These are phyloP conservation scores for Calephelis nemesis DNA, from an alignment of 1,140 invertebrate species.

Conservation along the genomic window DNA sequence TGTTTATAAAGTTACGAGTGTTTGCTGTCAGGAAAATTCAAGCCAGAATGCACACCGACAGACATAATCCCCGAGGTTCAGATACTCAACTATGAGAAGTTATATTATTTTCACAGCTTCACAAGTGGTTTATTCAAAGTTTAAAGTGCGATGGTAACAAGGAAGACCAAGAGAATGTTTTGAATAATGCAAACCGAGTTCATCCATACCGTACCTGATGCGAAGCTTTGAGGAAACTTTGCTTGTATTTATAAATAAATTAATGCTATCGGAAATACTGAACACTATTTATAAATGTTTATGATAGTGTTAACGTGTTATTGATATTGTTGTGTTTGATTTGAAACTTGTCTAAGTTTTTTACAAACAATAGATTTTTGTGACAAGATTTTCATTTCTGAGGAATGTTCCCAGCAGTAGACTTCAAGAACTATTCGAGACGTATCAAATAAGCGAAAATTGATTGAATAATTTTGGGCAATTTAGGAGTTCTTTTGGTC, in stretches of 20 bases:
- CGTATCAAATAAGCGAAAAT: too few species aligned
- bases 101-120: slow-evolving; percentile 53
- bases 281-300: slow-evolving; percentile 6
- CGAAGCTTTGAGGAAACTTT: slow-evolving; percentile 23
- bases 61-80: slow-evolving; percentile 36
- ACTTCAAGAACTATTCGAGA: too few species aligned
- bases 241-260: slow-evolving; percentile 20
- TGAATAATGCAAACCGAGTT: slow-evolving; percentile 58
- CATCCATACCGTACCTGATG: slow-evolving; percentile 24
- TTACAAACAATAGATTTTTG: too few species aligned
- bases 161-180: slow-evolving; percentile 39
- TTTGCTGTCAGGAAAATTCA: slow-evolving; percentile 11
- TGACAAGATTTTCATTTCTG: too few species aligned
- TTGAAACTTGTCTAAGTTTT: too few species aligned
- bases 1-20: slow-evolving; percentile 16
- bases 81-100: slow-evolving; percentile 34
- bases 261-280: slow-evolving; percentile 6
- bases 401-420: too few species aligned
- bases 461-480: too few species aligned
- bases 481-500: too few species aligned
- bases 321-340: not conserved
- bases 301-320: not conserved
- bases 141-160: slow-evolving; percentile 60
- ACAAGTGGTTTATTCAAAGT: slow-evolving; percentile 56
- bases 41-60: slow-evolving; percentile 16